A percentile compares a stretch with the other conserved stretches of the same genome.
Evolutionary conservation across 2,888 invertebrate genomes (phyloP).

Genomic region (Fragum fragum): DNA sequence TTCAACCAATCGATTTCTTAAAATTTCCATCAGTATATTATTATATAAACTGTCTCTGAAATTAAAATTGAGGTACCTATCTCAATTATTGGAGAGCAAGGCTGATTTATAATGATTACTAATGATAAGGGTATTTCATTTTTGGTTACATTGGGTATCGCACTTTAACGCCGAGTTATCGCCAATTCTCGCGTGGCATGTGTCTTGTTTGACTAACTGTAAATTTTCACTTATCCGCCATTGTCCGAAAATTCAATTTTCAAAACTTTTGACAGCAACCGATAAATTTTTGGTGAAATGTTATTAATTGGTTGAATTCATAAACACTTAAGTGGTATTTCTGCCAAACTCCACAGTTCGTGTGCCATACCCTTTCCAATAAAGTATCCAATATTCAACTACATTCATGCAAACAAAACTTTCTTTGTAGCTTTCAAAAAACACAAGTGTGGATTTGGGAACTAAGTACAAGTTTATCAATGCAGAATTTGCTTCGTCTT

Average conservation of each 20-base stretch:
- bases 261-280: slow-evolving; percentile 22
- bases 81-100: no score
- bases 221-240: slow-evolving; percentile 28
- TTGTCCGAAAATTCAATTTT: slow-evolving; percentile 16
- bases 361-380: slow-evolving; percentile 8
- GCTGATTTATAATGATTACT: no score
- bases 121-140: slow-evolving; percentile 11
- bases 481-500: no score
- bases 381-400: not conserved
- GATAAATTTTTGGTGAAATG: slow-evolving; percentile 31
- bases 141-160: slow-evolving; percentile 48
- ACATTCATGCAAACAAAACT: no score
- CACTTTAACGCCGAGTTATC: slow-evolving; percentile 55
- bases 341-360: not conserved
- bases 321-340: slow-evolving; percentile 23
- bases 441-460: no score
- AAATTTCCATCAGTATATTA: no score
- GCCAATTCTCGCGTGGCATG: slow-evolving; percentile 54
- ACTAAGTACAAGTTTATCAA: no score
- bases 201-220: slow-evolving; percentile 54
- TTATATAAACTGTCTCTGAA: no score
- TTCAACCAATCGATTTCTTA: no score
- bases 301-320: slow-evolving; percentile 27
- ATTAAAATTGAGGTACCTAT: no score
- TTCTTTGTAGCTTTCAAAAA: no score